Percentiles rank a stretch among this genome's conserved stretches.
Conservation (phyloP, 2,797 vertebrate species). For the Fratercula arctica region DNA sequence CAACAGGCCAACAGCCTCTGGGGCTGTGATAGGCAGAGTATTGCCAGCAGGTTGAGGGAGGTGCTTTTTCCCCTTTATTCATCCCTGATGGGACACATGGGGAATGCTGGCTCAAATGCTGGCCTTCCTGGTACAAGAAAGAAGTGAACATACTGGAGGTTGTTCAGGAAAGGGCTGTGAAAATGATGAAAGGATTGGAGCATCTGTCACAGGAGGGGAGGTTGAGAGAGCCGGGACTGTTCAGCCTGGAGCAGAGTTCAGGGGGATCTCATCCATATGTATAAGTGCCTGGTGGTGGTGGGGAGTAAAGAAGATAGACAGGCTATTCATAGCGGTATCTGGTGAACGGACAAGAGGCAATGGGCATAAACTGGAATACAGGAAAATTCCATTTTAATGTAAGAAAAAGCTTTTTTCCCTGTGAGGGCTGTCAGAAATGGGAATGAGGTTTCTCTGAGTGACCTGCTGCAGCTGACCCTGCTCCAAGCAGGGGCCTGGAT, state of each 20-base stretch:
- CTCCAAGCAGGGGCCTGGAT: background rate
- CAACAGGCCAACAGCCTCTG: background rate
- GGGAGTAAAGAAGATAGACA: background rate
- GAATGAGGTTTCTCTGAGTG: background rate
- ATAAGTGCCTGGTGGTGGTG: background rate
- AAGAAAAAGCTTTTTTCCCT: background rate
- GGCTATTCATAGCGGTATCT: background rate
- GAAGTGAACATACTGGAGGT: background rate
- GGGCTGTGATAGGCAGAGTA: background rate
- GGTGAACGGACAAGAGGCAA: background rate
- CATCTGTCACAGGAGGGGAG: background rate
- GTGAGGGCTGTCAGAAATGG: background rate
- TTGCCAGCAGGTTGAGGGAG: background rate
- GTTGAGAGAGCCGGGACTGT: background rate
- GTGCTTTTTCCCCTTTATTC: background rate
- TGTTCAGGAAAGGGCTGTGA: background rate
- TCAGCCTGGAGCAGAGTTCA: background rate
- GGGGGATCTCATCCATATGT: background rate
- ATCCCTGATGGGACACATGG: background rate
- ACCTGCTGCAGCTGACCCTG: background rate
- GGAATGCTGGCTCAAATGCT: background rate
- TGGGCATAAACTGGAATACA: background rate
- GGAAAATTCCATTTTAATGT: background rate
- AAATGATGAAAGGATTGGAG: background rate
- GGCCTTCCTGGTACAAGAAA: background rate